Evolutionary conservation across 2,113 vertebrate genomes (phyloP).

Genomic region (Actinemys pallida): DNA sequence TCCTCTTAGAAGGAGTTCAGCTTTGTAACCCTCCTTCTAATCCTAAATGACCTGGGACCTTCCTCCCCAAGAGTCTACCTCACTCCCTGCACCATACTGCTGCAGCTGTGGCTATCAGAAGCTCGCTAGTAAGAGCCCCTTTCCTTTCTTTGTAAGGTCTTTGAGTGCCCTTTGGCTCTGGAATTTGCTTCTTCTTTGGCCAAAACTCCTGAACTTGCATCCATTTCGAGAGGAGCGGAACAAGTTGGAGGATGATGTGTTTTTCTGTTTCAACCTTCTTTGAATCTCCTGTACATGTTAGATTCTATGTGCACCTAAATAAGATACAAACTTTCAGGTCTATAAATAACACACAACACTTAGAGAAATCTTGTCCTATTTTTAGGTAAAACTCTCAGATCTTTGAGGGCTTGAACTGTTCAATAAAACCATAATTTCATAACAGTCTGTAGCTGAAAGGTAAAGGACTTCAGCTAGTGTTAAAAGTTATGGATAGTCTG

Average conservation of each 20-base stretch:
- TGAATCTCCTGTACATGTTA: not conserved
- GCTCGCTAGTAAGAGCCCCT: accelerated
- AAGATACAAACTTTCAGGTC: not conserved
- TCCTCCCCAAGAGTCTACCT: not conserved
- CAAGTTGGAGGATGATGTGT: not conserved
- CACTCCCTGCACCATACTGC: not conserved
- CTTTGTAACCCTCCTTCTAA: not conserved
- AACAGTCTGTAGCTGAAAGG: not conserved
- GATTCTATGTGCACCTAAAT: not conserved
- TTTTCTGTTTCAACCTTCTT: not conserved
- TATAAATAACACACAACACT: accelerated
- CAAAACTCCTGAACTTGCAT: accelerated
- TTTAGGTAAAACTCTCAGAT: not conserved
- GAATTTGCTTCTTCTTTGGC: not conserved
- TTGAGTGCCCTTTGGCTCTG: not conserved
- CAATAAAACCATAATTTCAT: not conserved
- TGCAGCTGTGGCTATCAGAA: not conserved
- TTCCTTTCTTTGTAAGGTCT: not conserved
- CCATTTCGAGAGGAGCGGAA: not conserved
- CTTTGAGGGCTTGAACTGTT: not conserved
- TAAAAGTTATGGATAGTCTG: constrained; percentile 23
- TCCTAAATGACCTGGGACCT: not conserved
- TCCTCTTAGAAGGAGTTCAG: not conserved
- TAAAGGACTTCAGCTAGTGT: not conserved
- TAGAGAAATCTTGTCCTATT: not conserved